Evolutionary conservation across 1,140 invertebrate species (phyloP).

Genomic region (Eupeodes corollae): DNA sequence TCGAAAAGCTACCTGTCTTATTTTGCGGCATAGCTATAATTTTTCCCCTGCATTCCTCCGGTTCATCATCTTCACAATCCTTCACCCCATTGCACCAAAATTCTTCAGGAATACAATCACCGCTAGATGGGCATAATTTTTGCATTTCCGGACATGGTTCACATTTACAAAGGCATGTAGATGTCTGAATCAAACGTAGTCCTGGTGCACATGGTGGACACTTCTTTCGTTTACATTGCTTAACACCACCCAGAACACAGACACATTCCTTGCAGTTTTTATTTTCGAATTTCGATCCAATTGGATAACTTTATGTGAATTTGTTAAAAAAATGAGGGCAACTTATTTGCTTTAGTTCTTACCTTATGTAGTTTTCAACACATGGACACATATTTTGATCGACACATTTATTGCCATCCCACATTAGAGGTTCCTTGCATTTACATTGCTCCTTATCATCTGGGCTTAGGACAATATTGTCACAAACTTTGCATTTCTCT

Average conservation of each 20-base stretch:
- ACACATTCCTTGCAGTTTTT: conserved; percentile 63
- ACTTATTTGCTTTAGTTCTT: conserved; percentile 28
- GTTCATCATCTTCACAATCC: conserved; percentile 77
- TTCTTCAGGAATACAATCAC: conserved; percentile 57
- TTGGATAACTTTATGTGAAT: conserved; percentile 47
- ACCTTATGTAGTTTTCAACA: conserved; percentile 53
- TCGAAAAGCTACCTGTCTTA: no score
- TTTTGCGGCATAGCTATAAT: conserved; percentile 5
- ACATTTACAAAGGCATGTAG: conserved; percentile 61
- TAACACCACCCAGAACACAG: conserved; percentile 58
- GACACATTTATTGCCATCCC: conserved; percentile 63
- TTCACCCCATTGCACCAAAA: conserved; percentile 71
- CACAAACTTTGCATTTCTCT: conserved; percentile 24
- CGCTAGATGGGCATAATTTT: conserved; percentile 59
- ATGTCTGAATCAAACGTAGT: conserved; percentile 23
- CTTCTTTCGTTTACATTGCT: conserved; percentile 52
- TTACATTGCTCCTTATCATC: conserved; percentile 31
- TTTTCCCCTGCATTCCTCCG: conserved; percentile 44
- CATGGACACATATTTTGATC: conserved; percentile 60
- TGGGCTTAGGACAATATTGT: conserved; percentile 11
- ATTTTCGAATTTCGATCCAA: conserved; percentile 54
- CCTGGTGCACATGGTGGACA: conserved; percentile 51
- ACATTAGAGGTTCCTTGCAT: conserved; percentile 43
- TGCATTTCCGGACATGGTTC: conserved; percentile 53
- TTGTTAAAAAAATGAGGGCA: not conserved